These are phyloP conservation scores for Pammene aurita DNA, from an alignment of 2,888 invertebrate genomes.

Conservation along the genomic window DNA sequence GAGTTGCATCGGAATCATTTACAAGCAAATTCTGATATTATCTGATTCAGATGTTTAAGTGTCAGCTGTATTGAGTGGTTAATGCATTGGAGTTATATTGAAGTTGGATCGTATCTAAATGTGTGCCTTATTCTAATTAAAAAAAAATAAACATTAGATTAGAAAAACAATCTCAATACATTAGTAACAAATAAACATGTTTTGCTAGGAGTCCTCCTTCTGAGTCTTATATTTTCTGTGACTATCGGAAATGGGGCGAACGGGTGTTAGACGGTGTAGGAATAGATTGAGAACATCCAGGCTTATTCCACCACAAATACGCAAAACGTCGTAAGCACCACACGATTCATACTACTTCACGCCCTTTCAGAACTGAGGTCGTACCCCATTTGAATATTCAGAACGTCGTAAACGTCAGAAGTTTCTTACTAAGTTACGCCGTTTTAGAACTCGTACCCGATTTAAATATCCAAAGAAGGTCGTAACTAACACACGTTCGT, in stretches of 20 bases:
- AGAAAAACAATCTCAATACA: too few relatives aligned
- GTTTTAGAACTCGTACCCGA: background rate
- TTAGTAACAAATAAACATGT: too few relatives aligned
- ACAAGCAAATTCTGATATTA: too few relatives aligned
- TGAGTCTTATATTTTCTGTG: background rate
- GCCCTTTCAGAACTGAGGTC: background rate
- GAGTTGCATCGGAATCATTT: too few relatives aligned
- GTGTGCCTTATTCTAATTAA: too few relatives aligned
- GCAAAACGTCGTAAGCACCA: background rate
- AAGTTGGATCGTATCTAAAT: too few relatives aligned
- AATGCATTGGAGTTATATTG: too few relatives aligned
- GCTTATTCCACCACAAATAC: background rate
- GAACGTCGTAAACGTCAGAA: background rate
- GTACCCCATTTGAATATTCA: background rate
- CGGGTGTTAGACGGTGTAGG: constrained; percentile 25
- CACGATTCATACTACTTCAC: background rate
- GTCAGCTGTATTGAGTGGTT: too few relatives aligned
- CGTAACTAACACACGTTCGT: background rate
- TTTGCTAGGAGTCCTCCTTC: too few relatives aligned
- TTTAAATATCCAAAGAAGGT: background rate
- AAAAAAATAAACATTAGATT: too few relatives aligned
- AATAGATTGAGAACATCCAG: constrained; percentile 28
- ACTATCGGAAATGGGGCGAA: constrained; percentile 21
- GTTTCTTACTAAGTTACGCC: background rate
- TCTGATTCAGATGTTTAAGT: too few relatives aligned